Evolutionary conservation across 2,797 vertebrate genomes (phyloP), one percentile per base, ranked within the genome.

Genomic region (Myripristis jacobus): DNA sequence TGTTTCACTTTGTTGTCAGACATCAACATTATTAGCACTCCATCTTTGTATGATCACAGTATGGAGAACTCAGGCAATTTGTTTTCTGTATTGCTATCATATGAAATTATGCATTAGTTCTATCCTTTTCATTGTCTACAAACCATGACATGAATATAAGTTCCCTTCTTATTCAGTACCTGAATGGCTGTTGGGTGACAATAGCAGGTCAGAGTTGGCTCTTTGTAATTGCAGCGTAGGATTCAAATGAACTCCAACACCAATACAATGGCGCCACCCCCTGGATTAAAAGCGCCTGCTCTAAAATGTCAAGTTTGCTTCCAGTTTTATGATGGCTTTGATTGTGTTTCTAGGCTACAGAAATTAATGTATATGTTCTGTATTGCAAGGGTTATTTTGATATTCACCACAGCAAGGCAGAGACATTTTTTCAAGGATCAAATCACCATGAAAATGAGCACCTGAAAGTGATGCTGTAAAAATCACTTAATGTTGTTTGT

Each of bases 261-360:
- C 43, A 64, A 62, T 76, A 34, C 86, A 89, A 88, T 83, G 75
- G 83, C 86, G 84, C 89, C 86, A 70, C 67, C 89, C 53, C 41
- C n/a, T 87, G 92, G 88, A 75, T 15, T 15, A 1, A 73, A n/a
- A 24, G 0, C 2, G 24, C 27, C 18, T 56, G 52, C 41, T 41
- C 38, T 0, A 44, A 10, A 38, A 38, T 38, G 15, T 44, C n/a
- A 60, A 27, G 2, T 62, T 13, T 29, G 25, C 12, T 38, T 10
- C 22, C 6, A 44, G 22, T n/a, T 19, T 13, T 13, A 6, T 21
- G 6, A n/a, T 10, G 5, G 0, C 10, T 38, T 38, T 38, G 36
- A 36, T 38, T 11, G 36, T 11, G 36, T 13, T 36, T 58, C 5
- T 38, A 4, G 52, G 7, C n/a, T 34, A 29, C 3, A 62, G 10